Percentiles rank a stretch among this genome's conserved stretches.
phyloP scores from a whole-genome alignment of 2,113 vertebrate species.

The Salvelinus alpinus region DNA sequence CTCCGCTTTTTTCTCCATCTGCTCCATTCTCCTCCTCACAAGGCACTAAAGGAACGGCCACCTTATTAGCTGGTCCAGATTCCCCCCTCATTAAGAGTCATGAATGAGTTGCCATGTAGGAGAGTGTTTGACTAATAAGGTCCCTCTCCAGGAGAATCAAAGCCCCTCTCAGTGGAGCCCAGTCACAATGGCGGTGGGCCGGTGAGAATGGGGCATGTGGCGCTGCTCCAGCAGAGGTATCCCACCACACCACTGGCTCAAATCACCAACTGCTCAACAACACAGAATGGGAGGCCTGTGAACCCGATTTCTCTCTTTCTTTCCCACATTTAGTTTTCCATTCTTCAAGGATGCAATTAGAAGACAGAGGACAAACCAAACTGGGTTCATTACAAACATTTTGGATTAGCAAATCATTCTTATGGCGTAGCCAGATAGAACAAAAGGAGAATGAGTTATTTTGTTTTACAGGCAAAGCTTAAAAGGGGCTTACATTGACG shows the following conservation, averaged over 20 bases:
- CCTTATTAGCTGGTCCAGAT: constrained; percentile 29
- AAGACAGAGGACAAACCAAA: neutral
- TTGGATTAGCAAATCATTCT: neutral
- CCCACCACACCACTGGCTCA: constrained; percentile 5
- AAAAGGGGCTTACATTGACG: neutral
- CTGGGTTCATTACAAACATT: neutral
- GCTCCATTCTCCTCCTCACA: neutral
- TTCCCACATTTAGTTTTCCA: neutral
- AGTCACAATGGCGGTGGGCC: neutral
- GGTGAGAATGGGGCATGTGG: constrained; percentile 5
- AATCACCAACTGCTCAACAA: constrained; percentile 1
- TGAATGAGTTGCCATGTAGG: constrained; percentile 30
- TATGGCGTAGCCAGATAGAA: neutral
- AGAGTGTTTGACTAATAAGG: constrained; percentile 32
- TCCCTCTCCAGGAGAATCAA: constrained; percentile 25
- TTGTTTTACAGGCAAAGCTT: too few species aligned
- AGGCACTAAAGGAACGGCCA: neutral
- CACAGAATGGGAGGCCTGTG: neutral
- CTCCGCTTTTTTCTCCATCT: neutral
- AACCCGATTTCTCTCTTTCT: neutral
- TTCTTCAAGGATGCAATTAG: constrained; percentile 6
- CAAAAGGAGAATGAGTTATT: neutral
- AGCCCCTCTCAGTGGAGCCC: constrained; percentile 14
- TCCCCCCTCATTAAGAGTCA: constrained; percentile 22
- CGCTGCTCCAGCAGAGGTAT: neutral